Evolutionary conservation across 2,888 invertebrate species (phyloP).

Genomic region (Tipula unca): DNA sequence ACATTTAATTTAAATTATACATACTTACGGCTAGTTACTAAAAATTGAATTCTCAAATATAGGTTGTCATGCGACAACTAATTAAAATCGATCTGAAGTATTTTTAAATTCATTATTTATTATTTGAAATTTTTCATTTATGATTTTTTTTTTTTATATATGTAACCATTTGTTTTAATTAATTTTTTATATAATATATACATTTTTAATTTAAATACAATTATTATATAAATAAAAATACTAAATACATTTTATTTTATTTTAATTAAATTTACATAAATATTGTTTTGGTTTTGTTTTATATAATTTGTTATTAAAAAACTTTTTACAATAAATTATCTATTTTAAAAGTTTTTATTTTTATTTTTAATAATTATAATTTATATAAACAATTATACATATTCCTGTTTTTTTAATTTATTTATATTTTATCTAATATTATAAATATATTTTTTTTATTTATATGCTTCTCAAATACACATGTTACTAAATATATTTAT

Average conservation of each 20-base stretch:
- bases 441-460: background rate
- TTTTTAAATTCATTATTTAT: background rate
- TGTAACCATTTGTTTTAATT: background rate
- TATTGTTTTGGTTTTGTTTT: background rate
- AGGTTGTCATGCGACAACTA: background rate
- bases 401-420: background rate
- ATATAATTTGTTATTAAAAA: background rate
- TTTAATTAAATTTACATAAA: background rate
- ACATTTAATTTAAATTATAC: too few species aligned
- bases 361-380: background rate
- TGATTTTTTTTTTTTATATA: background rate
- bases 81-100: background rate
- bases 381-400: background rate
- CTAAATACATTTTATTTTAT: background rate
- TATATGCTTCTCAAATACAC: background rate
- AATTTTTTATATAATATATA: background rate
- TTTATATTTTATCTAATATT: background rate
- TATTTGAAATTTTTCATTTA: background rate
- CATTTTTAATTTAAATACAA: background rate
- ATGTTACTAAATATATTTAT: background rate
- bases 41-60: too few species aligned
- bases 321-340: background rate
- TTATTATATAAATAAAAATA: background rate
- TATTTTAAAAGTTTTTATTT: background rate
- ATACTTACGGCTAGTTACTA: too few species aligned